Evolutionary conservation across 2,113 vertebrate genomes (phyloP), one percentile per base, ranked within the genome.

Genomic region (Amphilophus citrinellus): DNA sequence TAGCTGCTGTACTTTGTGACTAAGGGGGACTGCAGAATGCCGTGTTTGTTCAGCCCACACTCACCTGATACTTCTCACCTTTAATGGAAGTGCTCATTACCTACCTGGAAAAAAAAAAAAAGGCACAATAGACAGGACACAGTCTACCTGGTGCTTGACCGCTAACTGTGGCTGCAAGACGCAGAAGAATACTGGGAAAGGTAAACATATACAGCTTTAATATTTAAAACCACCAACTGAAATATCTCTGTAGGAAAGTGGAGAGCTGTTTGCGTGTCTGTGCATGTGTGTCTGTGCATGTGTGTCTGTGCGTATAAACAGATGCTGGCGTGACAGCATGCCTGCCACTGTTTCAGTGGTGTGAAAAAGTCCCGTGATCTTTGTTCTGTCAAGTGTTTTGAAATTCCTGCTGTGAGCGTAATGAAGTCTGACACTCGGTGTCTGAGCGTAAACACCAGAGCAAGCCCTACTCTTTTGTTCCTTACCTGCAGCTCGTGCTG

Each of bases 171-270:
- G 68, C 47, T 73, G 68, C 18, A 30, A 73, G 68, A 56, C 2
- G 47, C 17, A 53, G 44, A 10, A 37, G 59, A 61, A 47, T 20
- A 79, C 44, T 37, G 2, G 71, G 15, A 32, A 1, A 86, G 86
- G 89, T 90, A 84, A 88, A 76, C 15, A 35, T n/a, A 61, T 8
- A 17, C 22, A 7, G 13, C 27, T 57, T 27, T 32, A 73, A 73
- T 53, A 73, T 73, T 73, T 73, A 32, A 71, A 71, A 71, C 47
- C 1, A 6, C 17, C 1, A 53, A 32, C 68, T 73, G 17, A 73
- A 5, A 53, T 73, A 13, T 53, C 66, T 7, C 18, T 50, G 24
- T 22, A 50, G 66, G 44, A 13, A 20, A 71, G 66, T 3, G 0
- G 42, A 71, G 24, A 71, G 17, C 1, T 71, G 24, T 32, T 11